Evolutionary conservation across 2,888 invertebrate species (phyloP).

Genomic region (Thereva nobilitata): DNA sequence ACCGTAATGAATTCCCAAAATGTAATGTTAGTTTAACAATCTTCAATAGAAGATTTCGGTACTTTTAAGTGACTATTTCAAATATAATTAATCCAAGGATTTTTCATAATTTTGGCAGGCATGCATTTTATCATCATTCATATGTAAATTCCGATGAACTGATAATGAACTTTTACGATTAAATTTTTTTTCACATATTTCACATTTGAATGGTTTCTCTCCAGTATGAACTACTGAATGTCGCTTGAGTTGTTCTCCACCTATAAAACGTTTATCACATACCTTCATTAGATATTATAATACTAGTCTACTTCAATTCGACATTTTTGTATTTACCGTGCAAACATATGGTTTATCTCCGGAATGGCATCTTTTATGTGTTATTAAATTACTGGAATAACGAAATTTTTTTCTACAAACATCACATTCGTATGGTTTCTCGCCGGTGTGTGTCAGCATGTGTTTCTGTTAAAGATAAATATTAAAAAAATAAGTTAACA

Average conservation of each 20-base stretch:
- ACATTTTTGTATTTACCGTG: conserved; percentile 37
- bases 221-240: conserved; percentile 53
- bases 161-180: conserved; percentile 18
- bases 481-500: not conserved
- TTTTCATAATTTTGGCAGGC: conserved; percentile 20
- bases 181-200: conserved; percentile 20
- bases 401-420: conserved; percentile 53
- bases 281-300: conserved; percentile 39
- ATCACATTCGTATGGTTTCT: conserved; percentile 54
- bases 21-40: too few species aligned
- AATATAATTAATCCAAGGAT: not conserved
- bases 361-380: conserved; percentile 52
- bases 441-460: conserved; percentile 56
- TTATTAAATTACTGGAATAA: conserved; percentile 55
- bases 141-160: conserved; percentile 20
- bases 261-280: conserved; percentile 54
- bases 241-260: conserved; percentile 54
- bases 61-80: too few species aligned
- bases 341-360: conserved; percentile 54
- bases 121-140: conserved; percentile 10
- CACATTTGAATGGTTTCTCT: conserved; percentile 47
- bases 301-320: not conserved
- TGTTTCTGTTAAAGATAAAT: conserved; percentile 48
- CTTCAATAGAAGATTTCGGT: too few species aligned
- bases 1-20: too few species aligned